Base-by-base conservation (phyloP, 2,888 invertebrate genomes). In the Netelia inedita region DNA sequence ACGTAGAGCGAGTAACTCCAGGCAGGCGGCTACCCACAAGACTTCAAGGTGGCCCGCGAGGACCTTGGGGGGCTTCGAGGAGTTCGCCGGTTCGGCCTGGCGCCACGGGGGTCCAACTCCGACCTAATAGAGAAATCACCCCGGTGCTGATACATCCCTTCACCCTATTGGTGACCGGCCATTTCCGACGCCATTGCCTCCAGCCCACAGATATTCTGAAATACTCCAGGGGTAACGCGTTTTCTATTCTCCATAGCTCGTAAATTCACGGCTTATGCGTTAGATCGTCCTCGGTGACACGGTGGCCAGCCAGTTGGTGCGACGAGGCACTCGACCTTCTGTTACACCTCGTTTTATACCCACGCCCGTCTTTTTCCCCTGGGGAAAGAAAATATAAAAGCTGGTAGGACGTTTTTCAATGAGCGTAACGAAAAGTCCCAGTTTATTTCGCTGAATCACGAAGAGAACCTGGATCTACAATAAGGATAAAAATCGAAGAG, bases 111-210 rank as follows among this genome's bases (percentile, higher is more conserved):
- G 88, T 88, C 88, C 90, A 83, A 74, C 61, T 88, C 83, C 79
- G 83, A 90, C 87, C 90, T 92, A 92, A 92, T 92, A 92, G 89
- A 92, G 92, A 91, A 92, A 91, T 92, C 92, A 92, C 88, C 87
- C 87, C 85, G 87, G 88, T 86, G 90, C 86, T 90, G 91, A 91
- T 92, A 90, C 88, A 88, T 80, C 65, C 72, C 74, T 84, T 90
- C 87, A 87, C 89, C 87, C 90, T 89, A 88, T 90, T 89, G 85
- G 76, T 89, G 87, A 89, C 89, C 87, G 87, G 61, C 86, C 86
- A 86, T 88, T 85, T 78, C 83, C 85, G 83, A 86, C 87, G 85
- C 85, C 87, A 85, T 87, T 86, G 84, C 69, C 35, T 78, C 69
- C 76, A 41, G 66, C 41, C 69, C 16, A 53, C 53, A 28, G 72